Base-by-base conservation (phyloP, 2,888 invertebrate genomes). In the Drosophila paucipuncta region DNA sequence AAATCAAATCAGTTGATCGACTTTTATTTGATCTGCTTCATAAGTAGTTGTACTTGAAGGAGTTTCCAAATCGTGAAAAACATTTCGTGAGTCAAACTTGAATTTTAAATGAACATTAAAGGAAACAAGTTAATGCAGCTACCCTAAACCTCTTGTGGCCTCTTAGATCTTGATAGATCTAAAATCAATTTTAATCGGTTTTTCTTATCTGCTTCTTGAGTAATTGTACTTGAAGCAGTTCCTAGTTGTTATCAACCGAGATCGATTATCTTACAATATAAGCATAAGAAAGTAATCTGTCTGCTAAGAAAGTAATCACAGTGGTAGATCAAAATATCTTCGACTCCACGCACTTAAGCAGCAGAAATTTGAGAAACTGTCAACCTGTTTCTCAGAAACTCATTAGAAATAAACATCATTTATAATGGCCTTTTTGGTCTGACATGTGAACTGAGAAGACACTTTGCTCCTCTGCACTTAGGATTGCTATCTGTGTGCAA, bases 381-480 rank as follows among this genome's bases (percentile, higher is more conserved):
- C 63, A 54, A 67, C 66, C 53, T 67, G 28, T 53, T 47, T 63
- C 33, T 28, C 6, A 47, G 47, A 68, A 72, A 57, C 43, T 31
- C 68, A 54, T 54, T 61, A 37, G 22, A 41, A 9, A 10, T 22
- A 28, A 43, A 31, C 67, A 72, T 50, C 49, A 64, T 55, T 65
- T 59, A 68, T 52, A 59, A 58, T 53, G 50, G 57, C 52, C 60
- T 60, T 35, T 47, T 50, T 53, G 39, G 58, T 64, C 58, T 71
- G 75, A 68, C 75, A 78, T 75, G 65, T 78, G 79, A 71, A 63
- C 78, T 58, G 62, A 47, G 67, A 25, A 47, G 47, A 47, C 30
- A 54, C 58, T 31, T 35, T 59, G 55, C 47, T 54, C 37, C 54
- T 47, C 41, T 68, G 68, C 68, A 69, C 68, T 77, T 75, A 53